Conservation (phyloP, 2,888 invertebrate species). For the Liposcelis brunnea region DNA sequence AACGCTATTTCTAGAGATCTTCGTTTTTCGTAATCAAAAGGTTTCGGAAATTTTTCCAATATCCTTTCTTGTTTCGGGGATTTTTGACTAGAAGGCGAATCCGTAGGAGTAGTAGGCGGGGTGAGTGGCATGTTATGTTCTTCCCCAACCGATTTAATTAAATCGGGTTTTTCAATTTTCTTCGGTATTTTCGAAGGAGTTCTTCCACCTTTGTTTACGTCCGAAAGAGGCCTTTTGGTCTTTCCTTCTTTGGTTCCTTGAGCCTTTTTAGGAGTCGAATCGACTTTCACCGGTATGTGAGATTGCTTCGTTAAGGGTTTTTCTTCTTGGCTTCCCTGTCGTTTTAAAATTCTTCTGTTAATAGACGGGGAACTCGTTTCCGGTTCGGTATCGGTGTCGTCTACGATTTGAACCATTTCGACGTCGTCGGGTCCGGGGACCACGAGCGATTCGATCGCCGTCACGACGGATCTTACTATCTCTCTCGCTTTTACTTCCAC, state of each 20-base stretch:
- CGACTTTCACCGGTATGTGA: no score
- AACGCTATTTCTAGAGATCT: slow-evolving; percentile 18
- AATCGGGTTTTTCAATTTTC: neutral
- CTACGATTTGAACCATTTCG: slow-evolving; percentile 30
- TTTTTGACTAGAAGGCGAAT: slow-evolving; percentile 14
- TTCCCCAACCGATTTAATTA: neutral
- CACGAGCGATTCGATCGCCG: slow-evolving; percentile 26
- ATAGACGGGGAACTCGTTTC: slow-evolving; percentile 2
- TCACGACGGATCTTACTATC: slow-evolving; percentile 45
- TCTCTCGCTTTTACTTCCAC: slow-evolving; percentile 53
- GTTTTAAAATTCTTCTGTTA: slow-evolving; percentile 9
- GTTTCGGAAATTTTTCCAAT: slow-evolving; percentile 18
- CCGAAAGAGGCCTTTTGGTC: no score
- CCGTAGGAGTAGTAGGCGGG: neutral
- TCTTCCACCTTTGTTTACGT: neutral
- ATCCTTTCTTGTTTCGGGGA: slow-evolving; percentile 15
- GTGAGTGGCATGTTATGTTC: neutral
- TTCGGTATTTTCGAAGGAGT: slow-evolving; percentile 5
- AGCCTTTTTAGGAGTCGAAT: no score
- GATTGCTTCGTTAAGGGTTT: slow-evolving; percentile 18
- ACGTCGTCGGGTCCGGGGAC: slow-evolving; percentile 26
- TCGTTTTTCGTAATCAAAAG: slow-evolving; percentile 17
- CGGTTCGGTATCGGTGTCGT: slow-evolving; percentile 26
- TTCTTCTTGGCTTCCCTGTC: slow-evolving; percentile 15
- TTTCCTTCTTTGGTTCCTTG: no score